Evolutionary conservation across 2,797 vertebrate species (phyloP).

Genomic region (Phyllotis vaccarum): DNA sequence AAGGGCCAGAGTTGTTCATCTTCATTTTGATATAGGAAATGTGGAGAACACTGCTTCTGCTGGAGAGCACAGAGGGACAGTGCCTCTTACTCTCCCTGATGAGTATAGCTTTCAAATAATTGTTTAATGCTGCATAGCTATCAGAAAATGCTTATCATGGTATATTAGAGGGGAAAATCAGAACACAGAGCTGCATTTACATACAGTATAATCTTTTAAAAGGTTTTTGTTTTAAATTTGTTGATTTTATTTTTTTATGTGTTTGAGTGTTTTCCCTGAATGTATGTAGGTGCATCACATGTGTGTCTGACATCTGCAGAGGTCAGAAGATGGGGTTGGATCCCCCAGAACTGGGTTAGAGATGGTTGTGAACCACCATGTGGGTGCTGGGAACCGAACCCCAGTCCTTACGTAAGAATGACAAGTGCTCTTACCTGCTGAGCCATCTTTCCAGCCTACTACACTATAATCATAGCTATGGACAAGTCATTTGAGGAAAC

Average conservation of each 20-base stretch:
- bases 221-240: neutral
- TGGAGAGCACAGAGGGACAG: constrained; percentile 33
- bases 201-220: neutral
- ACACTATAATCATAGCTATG: neutral
- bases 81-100: constrained; percentile 62
- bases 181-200: neutral
- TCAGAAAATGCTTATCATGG: constrained; percentile 47
- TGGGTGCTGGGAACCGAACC: neutral
- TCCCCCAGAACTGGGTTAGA: neutral
- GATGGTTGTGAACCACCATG: neutral
- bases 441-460: neutral
- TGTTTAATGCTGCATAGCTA: constrained; percentile 35
- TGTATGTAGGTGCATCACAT: too few relatives aligned
- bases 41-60: neutral
- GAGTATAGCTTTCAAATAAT: neutral
- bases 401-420: neutral
- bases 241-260: neutral
- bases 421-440: too few relatives aligned
- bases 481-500: neutral
- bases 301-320: too few relatives aligned
- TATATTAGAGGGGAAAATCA: constrained; percentile 40
- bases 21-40: constrained; percentile 70
- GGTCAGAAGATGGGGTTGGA: neutral
- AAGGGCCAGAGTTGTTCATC: neutral
- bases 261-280: neutral